phyloP scores from a whole-genome alignment of 2,797 vertebrate species.

The Eutrigla gurnardus region DNA sequence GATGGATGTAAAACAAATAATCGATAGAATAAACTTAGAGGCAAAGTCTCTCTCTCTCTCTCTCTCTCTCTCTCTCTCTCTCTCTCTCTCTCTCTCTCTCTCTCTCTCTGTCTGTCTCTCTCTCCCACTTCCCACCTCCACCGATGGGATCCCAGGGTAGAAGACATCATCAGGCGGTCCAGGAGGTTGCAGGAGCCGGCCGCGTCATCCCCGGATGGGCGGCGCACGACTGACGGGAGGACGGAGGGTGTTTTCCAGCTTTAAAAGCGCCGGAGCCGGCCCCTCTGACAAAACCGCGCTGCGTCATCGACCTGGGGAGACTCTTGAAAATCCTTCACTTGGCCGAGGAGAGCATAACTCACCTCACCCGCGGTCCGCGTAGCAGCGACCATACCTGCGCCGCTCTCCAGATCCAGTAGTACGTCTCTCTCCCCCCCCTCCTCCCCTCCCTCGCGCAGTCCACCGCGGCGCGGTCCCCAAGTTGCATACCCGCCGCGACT shows the following conservation, averaged over 20 bases:
- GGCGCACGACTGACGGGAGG: slow-evolving; percentile 71
- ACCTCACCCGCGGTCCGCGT: slow-evolving; percentile 48
- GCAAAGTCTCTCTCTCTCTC: neutral
- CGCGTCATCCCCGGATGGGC: slow-evolving; percentile 88
- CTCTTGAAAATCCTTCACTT: slow-evolving; percentile 75
- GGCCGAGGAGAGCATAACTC: slow-evolving; percentile 63
- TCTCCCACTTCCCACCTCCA: slow-evolving; percentile 49
- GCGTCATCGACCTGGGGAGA: slow-evolving; percentile 89
- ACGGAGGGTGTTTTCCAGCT: slow-evolving; percentile 94
- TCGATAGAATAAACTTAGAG: neutral
- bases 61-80: slow-evolving; percentile 17
- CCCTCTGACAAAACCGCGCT: slow-evolving; percentile 81
- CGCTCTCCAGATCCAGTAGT: slow-evolving; percentile 9
- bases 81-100: neutral
- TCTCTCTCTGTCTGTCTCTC: neutral
- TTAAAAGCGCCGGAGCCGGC: slow-evolving; percentile 90
- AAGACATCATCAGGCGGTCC: slow-evolving; percentile 71
- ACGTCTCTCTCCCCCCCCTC: neutral
- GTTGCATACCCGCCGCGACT: slow-evolving; percentile 18
- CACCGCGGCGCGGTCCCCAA: slow-evolving; percentile 18
- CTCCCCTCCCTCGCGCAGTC: neutral
- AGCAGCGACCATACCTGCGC: slow-evolving; percentile 44
- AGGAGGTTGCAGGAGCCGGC: slow-evolving; percentile 75
- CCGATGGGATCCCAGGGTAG: slow-evolving; percentile 75
- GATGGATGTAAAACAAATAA: neutral